Percentiles rank a stretch among this genome's conserved stretches.
Conservation (phyloP, 2,113 vertebrate genomes). For the Bubo scandiacus region DNA sequence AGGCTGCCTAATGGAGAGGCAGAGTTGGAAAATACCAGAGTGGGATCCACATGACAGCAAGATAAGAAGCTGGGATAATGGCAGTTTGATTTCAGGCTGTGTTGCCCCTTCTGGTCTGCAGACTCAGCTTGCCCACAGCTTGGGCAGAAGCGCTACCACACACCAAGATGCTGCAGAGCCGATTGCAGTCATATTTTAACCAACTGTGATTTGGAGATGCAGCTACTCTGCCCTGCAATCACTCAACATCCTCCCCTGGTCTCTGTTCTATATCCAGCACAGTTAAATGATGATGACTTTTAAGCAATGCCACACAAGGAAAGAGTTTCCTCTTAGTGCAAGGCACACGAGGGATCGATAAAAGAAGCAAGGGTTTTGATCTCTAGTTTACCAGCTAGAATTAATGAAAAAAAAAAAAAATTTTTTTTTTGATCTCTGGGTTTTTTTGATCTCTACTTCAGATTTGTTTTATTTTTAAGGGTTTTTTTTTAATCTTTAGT, state of each 20-base stretch:
- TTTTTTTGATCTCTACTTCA: conserved; percentile 53
- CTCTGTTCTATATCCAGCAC: conserved; percentile 41
- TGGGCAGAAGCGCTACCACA: not conserved
- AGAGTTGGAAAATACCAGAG: not conserved
- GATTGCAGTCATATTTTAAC: not conserved
- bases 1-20: not conserved
- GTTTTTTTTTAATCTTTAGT: not conserved
- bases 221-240: not conserved
- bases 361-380: conserved; percentile 61
- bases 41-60: not conserved
- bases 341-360: conserved; percentile 50
- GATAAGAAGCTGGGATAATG: not conserved
- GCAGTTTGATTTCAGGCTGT: not conserved
- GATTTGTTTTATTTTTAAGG: conserved; percentile 18
- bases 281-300: conserved; percentile 18
- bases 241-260: not conserved
- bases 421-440: conserved; percentile 16
- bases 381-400: conserved; percentile 53
- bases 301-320: conserved; percentile 50
- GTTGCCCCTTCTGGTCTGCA: not conserved
- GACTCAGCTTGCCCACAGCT: not conserved
- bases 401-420: not conserved
- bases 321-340: conserved; percentile 41
- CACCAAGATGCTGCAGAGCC: not conserved
- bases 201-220: not conserved